Evolutionary conservation across 2,113 vertebrate species (phyloP), one percentile per base, ranked within the genome.

Genomic region (Notarius lentiginosus): DNA sequence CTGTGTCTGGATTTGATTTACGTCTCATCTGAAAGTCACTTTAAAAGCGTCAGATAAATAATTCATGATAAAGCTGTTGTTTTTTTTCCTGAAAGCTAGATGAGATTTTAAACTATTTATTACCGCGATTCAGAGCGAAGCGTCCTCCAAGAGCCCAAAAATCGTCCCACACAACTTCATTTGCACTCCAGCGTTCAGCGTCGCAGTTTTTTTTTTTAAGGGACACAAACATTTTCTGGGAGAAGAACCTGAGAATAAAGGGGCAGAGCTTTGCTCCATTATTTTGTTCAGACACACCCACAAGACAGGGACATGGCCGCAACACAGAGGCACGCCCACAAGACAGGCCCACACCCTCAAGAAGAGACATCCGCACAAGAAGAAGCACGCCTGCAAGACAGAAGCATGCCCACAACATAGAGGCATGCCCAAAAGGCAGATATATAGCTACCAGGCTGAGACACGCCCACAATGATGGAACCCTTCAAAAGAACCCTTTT

Each of bases 71-170:
- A 79, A 60, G 58, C 77, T 56, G 76, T 58, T 79, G 77, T 41
- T 41, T 41, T 79, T 79, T 79, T 58, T 77, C 17, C 77, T 79
- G 51, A 79, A 79, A 79, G 76, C 76, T 30, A n/a, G 76, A 56
- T 10, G 10, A 75, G 41, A 75, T 51, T 75, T 75, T 51, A 75
- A 75, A 75, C 72, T 51, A 49, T 75, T 72, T 75, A 75, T 75
- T 75, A 47, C 20, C 22, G 72, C 41, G 12, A n/a, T 51, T 27
- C 6, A 12, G 15, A 53, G 24, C 75, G 1, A 55, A n/a, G 1
- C 2, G 75, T 51, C 47, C 20, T 11, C 2, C 9, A 7, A 1
- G 47, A 76, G 0, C 34, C 20, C 1, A 5, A 75, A 53, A 1
- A 77, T 7, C 15, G 73, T n/a, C 49, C 47, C n/a, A 0, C 7